Evolutionary conservation across 1,140 invertebrate genomes (phyloP), one percentile per base, ranked within the genome.

Genomic region (Drosophila baimaii): DNA sequence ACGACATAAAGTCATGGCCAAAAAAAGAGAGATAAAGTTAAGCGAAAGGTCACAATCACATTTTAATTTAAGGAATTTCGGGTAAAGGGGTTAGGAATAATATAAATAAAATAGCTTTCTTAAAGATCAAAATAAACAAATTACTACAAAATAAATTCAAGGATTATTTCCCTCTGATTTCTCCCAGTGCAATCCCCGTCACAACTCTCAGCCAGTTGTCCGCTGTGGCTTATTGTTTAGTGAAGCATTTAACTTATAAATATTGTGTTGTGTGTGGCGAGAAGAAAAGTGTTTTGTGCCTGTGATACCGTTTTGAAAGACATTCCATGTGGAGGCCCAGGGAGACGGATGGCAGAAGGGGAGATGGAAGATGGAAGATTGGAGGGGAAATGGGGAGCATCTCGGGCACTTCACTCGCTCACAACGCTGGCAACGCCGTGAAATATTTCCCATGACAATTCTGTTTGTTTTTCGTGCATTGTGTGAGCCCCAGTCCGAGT

Each of bases 191-290:
- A 21, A 5, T 17, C 13, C 33, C 41, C 44, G 33, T 49, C 57
- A 21, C 64, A 31, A 54, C 41, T 44, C 43, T 39, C 37, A 33
- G 37, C 37, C 71, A 49, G 55, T 64, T 75, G 72, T 44, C 21
- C 61, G 58, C 57, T 17, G 49, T 77, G 84, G 84, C 84, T 84
- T 84, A 90, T 88, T 88, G 84, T 88, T 88, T 84, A 88, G 84
- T 89, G 84, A 88, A 88, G 84, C 84, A 88, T 88, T 88, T 88
- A 88, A 88, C 84, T 88, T 89, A 89, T 90, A 88, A 89, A 89
- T 88, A 88, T 89, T 81, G 79, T 59, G 79, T 68, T 76, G 73
- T 80, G 77, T 84, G 72, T 86, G 82, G 75, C 79, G 71, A 63
- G 77, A 65, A 76, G 72, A 83, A 82, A 83, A 88, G 83, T 88